Conservation (phyloP, 2,888 invertebrate species). For the Bombylius discolor region DNA sequence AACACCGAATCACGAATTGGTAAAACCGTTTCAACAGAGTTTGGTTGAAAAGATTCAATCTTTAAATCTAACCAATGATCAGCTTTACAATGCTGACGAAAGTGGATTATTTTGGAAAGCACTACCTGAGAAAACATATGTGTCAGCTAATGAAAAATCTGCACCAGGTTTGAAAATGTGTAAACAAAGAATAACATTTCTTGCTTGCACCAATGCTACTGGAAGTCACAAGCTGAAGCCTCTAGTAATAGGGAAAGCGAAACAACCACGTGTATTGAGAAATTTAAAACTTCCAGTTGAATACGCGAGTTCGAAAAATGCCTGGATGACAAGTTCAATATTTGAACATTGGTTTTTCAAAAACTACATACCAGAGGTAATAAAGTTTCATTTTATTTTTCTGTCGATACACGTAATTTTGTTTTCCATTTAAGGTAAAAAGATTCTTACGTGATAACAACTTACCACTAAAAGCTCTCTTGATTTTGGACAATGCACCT, state of each 20-base stretch:
- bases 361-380: slow-evolving; percentile 11
- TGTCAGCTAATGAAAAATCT: neutral
- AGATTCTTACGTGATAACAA: too few relatives aligned
- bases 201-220: slow-evolving; percentile 16
- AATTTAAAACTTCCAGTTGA: slow-evolving; percentile 11
- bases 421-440: too few relatives aligned
- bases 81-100: slow-evolving; percentile 15
- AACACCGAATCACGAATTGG: neutral
- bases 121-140: slow-evolving; percentile 10
- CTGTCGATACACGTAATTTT: too few relatives aligned
- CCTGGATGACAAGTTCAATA: slow-evolving; percentile 13
- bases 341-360: slow-evolving; percentile 15
- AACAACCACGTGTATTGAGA: slow-evolving; percentile 11
- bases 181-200: slow-evolving; percentile 14
- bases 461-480: too few relatives aligned
- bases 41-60: neutral
- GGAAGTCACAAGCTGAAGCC: slow-evolving; percentile 16
- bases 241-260: slow-evolving; percentile 14
- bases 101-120: slow-evolving; percentile 13
- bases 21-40: slow-evolving; percentile 5
- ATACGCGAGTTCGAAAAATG: slow-evolving; percentile 6
- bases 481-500: neutral
- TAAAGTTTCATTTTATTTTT: too few relatives aligned
- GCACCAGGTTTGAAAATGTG: slow-evolving; percentile 5
- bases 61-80: slow-evolving; percentile 3